Evolutionary conservation across 2,797 vertebrate genomes (phyloP).

Genomic region (Taenioides sp.): DNA sequence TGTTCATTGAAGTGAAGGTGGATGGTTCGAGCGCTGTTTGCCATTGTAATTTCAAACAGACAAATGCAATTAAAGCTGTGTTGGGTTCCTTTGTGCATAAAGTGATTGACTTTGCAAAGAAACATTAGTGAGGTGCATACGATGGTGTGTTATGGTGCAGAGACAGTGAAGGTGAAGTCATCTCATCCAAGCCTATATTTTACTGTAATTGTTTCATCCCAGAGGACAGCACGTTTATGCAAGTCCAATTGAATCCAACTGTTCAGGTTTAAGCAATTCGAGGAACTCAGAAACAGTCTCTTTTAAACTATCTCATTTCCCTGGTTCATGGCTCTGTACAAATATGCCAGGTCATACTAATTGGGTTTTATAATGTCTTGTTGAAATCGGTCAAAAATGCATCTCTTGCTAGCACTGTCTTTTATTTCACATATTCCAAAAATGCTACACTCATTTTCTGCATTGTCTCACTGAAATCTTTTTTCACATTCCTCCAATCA

Average conservation of each 20-base stretch:
- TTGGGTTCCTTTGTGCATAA: constrained; percentile 56
- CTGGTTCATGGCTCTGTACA: too few species aligned
- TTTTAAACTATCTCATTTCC: too few species aligned
- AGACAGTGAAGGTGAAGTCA: constrained; percentile 41
- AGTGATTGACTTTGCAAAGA: constrained; percentile 52
- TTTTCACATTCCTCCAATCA: neutral
- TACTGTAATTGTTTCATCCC: constrained; percentile 38
- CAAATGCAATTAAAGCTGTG: constrained; percentile 67
- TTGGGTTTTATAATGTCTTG: too few species aligned
- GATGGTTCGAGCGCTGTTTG: constrained; percentile 61
- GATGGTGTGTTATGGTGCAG: constrained; percentile 23
- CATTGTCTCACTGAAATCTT: neutral
- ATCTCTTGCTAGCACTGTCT: neutral
- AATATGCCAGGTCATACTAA: too few species aligned
- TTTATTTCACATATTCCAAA: neutral
- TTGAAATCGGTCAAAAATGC: too few species aligned
- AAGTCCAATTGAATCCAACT: constrained; percentile 24
- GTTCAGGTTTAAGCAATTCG: too few species aligned
- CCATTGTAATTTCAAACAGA: constrained; percentile 60
- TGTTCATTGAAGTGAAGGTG: constrained; percentile 67
- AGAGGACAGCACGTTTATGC: constrained; percentile 28
- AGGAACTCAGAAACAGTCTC: too few species aligned
- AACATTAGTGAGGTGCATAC: constrained; percentile 32
- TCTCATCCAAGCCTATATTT: constrained; percentile 39
- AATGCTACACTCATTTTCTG: neutral